Percentiles rank a stretch among this genome's conserved stretches.
Evolutionary conservation across 2,113 vertebrate species (phyloP).

Genomic region (Archilochus colubris): DNA sequence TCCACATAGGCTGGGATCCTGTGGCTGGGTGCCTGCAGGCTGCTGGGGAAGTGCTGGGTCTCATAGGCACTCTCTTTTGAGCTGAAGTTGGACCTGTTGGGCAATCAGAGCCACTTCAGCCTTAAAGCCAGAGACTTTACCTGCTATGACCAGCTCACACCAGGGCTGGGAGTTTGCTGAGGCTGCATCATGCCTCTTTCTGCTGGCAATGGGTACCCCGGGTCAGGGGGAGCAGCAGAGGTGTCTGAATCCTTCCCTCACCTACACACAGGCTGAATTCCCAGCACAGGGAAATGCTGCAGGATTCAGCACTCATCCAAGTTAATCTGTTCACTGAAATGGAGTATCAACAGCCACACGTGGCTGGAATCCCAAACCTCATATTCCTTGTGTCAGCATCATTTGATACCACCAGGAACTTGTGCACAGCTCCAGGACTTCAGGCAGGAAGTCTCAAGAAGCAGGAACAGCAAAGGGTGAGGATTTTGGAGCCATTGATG

Average conservation of each 20-base stretch:
- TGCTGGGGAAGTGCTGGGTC: not conserved
- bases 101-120: not conserved
- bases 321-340: not conserved
- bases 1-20: slow-evolving; percentile 9
- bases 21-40: slow-evolving; percentile 3
- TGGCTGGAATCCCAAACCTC: not conserved
- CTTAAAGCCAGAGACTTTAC: not conserved
- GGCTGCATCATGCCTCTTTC: not conserved
- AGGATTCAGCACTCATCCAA: not conserved
- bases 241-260: not conserved
- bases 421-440: not conserved
- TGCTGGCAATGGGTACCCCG: too few relatives aligned
- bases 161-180: fast-evolving
- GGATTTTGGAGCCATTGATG: not conserved
- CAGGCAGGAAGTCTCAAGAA: not conserved
- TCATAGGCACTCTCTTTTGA: not conserved
- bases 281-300: not conserved
- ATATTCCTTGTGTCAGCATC: not conserved
- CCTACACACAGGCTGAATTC: not conserved
- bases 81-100: slow-evolving; percentile 25
- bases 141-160: not conserved
- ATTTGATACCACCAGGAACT: too few relatives aligned
- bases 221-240: not conserved
- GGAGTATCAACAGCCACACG: not conserved
- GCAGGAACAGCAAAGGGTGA: not conserved